A percentile compares a stretch with the other conserved stretches of the same genome.
Evolutionary conservation across 2,797 vertebrate species (phyloP).

Genomic region (Brachyrhaphis roseni): DNA sequence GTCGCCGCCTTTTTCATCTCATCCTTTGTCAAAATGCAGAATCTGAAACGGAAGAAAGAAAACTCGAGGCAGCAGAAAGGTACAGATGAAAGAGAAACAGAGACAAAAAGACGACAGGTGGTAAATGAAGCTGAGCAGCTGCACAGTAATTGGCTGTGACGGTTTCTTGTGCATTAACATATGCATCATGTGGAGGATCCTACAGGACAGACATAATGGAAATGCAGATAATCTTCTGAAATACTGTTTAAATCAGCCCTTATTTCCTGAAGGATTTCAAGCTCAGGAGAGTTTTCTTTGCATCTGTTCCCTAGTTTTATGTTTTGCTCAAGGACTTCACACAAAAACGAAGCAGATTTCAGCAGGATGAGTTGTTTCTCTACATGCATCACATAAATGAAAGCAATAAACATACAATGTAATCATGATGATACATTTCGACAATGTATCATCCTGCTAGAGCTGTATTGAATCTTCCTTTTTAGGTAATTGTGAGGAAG

Average conservation of each 20-base stretch:
- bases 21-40: neutral
- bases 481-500: neutral
- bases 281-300: constrained; percentile 4
- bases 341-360: neutral
- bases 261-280: constrained; percentile 19
- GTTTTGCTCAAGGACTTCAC: constrained; percentile 7
- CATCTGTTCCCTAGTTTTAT: constrained; percentile 12
- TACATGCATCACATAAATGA: neutral
- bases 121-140: constrained; percentile 43
- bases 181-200: constrained; percentile 37
- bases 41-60: constrained; percentile 4
- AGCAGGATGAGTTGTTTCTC: neutral
- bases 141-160: constrained; percentile 36
- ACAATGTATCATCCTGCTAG: neutral
- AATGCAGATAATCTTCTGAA: constrained; percentile 37
- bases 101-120: constrained; percentile 13
- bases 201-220: constrained; percentile 35
- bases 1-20: neutral
- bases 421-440: neutral
- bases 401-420: neutral
- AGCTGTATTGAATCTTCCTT: neutral
- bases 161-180: constrained; percentile 49
- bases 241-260: constrained; percentile 20
- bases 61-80: neutral
- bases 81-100: neutral